Percentiles rank a stretch among this genome's conserved stretches.
phyloP scores from a whole-genome alignment of 2,113 vertebrate species.

The Macquaria australasica region DNA sequence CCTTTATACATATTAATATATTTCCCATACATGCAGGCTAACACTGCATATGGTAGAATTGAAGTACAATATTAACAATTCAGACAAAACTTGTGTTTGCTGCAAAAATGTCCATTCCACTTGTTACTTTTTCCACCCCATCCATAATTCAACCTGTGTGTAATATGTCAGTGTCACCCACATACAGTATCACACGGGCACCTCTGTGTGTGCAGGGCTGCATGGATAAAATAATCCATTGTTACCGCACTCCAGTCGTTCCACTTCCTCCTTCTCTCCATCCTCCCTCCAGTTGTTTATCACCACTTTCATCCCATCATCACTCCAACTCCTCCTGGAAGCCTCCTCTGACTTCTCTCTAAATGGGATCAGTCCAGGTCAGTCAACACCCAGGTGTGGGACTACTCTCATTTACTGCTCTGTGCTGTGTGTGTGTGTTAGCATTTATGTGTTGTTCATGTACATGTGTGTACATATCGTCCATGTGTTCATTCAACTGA shows the following conservation, averaged over 20 bases:
- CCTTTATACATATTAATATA: neutral
- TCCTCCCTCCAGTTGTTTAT: conserved; percentile 76
- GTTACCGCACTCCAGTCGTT: conserved; percentile 46
- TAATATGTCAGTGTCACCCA: conserved; percentile 40
- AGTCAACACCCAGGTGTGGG: conserved; percentile 73
- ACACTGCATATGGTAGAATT: neutral
- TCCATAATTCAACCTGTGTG: conserved; percentile 24
- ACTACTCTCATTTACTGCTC: conserved; percentile 45
- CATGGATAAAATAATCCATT: conserved; percentile 57
- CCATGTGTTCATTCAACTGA: conserved; percentile 12
- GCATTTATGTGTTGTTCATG: neutral
- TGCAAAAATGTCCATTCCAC: neutral
- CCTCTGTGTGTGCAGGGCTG: conserved; percentile 39
- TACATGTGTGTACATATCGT: neutral
- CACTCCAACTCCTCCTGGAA: conserved; percentile 70
- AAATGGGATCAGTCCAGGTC: conserved; percentile 82
- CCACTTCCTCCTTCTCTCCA: conserved; percentile 60
- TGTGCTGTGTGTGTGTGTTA: conserved; percentile 16
- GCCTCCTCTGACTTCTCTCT: conserved; percentile 72
- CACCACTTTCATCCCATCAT: conserved; percentile 76
- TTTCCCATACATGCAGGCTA: neutral
- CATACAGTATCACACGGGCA: conserved; percentile 11
- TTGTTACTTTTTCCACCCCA: neutral
- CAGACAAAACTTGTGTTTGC: neutral
- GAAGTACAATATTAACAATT: neutral